Percentiles rank a stretch among this genome's conserved stretches.
Evolutionary conservation across 2,797 vertebrate species (phyloP).

Genomic region (Acridotheres tristis): DNA sequence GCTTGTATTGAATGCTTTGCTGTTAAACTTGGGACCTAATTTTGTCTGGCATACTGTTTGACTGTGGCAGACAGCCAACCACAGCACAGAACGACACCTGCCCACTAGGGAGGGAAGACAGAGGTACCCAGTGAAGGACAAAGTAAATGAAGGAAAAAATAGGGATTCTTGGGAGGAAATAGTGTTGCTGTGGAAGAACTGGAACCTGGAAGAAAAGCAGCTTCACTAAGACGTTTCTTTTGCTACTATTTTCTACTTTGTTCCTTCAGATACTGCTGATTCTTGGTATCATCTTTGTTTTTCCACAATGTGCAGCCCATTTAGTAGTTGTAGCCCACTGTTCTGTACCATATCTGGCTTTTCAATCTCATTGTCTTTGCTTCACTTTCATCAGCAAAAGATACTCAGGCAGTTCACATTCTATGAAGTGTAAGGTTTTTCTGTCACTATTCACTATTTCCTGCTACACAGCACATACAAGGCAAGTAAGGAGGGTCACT

Average conservation of each 20-base stretch:
- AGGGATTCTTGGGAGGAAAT: not conserved
- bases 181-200: not conserved
- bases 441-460: not conserved
- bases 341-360: not conserved
- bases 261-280: not conserved
- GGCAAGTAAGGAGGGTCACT: not conserved
- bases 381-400: not conserved
- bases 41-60: not conserved
- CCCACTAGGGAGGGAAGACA: not conserved
- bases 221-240: not conserved
- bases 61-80: not conserved
- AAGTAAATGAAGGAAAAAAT: not conserved
- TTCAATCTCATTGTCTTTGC: not conserved
- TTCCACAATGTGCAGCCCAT: not conserved
- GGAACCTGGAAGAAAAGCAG: not conserved
- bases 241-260: not conserved
- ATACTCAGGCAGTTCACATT: rapidly evolving
- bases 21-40: not conserved
- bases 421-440: not conserved
- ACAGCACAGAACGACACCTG: not conserved
- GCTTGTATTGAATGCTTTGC: not conserved
- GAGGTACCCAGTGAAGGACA: not conserved
- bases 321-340: not conserved
- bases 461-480: not conserved
- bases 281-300: not conserved